Conservation (phyloP, 1,140 invertebrate genomes). For the Geopemphigus sp. region DNA sequence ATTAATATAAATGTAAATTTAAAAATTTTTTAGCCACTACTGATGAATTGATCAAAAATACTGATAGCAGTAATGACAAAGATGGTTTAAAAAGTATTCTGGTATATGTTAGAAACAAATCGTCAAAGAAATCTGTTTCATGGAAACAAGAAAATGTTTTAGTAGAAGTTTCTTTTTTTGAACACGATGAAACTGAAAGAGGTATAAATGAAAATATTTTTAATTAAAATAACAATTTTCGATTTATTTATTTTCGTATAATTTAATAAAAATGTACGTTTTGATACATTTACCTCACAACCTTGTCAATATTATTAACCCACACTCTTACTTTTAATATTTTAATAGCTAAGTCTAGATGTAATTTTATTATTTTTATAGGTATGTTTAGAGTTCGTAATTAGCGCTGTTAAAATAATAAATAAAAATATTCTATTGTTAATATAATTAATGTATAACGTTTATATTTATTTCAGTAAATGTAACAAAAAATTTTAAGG, state of each 20-base stretch:
- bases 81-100: slow-evolving; percentile 61
- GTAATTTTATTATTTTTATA: no score
- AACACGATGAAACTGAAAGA: slow-evolving; percentile 89
- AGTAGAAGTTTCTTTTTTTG: slow-evolving; percentile 81
- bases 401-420: no score
- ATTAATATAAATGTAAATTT: no score
- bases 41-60: not conserved
- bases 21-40: not conserved
- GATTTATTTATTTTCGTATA: no score
- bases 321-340: no score
- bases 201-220: slow-evolving; percentile 54
- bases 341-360: no score
- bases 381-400: no score
- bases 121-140: slow-evolving; percentile 71
- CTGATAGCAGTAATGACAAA: not conserved
- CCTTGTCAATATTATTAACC: no score
- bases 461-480: slow-evolving; percentile 22
- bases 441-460: not conserved
- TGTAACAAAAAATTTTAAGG: slow-evolving; percentile 44
- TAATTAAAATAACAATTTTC: no score
- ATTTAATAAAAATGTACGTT: no score
- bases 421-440: not conserved
- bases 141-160: slow-evolving; percentile 81
- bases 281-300: no score
- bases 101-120: slow-evolving; percentile 64